Base-by-base conservation (phyloP, 1,140 invertebrate genomes). In the Drosophila repletoides region DNA sequence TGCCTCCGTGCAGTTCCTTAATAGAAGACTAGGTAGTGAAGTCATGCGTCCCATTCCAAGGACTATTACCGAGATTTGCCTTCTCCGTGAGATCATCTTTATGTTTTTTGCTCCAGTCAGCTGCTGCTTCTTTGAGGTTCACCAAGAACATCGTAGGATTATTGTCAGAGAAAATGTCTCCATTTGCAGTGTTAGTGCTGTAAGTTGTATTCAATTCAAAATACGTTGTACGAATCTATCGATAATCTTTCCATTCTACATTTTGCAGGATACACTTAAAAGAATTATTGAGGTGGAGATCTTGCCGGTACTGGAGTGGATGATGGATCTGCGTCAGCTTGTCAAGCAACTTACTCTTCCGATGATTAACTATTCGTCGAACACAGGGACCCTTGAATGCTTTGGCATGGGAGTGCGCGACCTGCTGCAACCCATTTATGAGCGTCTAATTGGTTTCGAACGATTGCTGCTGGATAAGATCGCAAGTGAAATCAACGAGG, bases 1-100 rank as follows among this genome's bases (percentile, higher is more conserved):
- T 19, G 45, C 41, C 17, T 84, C 75, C 31, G 34, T 64, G 5
- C 60, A 68, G 38, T 63, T 63, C 21, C 0, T 84, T 5, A 80
- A 72, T 9, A 10, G 40, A n/a, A 36, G 36, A 0, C 22, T 51
- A 0, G 19, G 48, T 3, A 48, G 67, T 3, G 7, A 80, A 2
- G 3, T 71, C 0, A 40, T 53, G 0, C 24, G 66, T 5, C 19
- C 43, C 9, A 10, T 65, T 52, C 76, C 87, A 2, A 69, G 55
- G 7, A 89, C 88, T 3, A 52, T 40, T 5, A 67, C 60, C 0
- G 89, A 90, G 40, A 45, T 41, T 2, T 74, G 75, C 14, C 48
- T 90, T 12, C 12, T 89, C 2, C 59, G 89, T 2, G 89, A 90
- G 38, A 83, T 89, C 12, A 49, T 90, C 12, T 72, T 88, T n/a